Conservation (phyloP, 2,113 vertebrate genomes). For the Ramphastos sulfuratus region DNA sequence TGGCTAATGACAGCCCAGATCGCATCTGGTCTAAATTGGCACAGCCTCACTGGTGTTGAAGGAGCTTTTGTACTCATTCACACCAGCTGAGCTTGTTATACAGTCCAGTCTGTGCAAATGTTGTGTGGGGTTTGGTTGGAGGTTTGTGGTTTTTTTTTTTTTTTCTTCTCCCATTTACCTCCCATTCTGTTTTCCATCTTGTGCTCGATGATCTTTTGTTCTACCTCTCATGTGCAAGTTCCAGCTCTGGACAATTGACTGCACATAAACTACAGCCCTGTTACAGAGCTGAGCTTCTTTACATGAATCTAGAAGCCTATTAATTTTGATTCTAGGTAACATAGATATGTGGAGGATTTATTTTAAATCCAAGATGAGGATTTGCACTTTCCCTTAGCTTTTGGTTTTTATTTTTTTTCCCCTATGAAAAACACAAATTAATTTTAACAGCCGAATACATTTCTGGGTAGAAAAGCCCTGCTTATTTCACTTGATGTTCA, state of each 20-base stretch:
- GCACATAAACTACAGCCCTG: background rate
- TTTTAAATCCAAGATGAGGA: background rate
- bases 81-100: conserved; percentile 49
- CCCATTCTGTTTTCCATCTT: conserved; percentile 57
- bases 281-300: background rate
- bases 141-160: background rate
- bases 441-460: background rate
- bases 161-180: background rate
- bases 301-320: background rate
- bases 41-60: conserved; percentile 3
- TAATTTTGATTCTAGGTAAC: background rate
- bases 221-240: background rate
- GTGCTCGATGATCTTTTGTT: conserved; percentile 19
- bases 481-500: background rate
- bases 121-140: background rate
- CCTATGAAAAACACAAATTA: background rate
- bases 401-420: background rate
- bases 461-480: background rate
- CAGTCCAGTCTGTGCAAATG: conserved; percentile 2
- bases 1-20: conserved; percentile 9
- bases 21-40: conserved; percentile 55
- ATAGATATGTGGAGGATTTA: background rate
- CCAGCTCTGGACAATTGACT: background rate
- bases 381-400: background rate
- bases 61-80: conserved; percentile 44